phyloP scores from a whole-genome alignment of 2,113 vertebrate species.

The Lutjanus erythropterus region DNA sequence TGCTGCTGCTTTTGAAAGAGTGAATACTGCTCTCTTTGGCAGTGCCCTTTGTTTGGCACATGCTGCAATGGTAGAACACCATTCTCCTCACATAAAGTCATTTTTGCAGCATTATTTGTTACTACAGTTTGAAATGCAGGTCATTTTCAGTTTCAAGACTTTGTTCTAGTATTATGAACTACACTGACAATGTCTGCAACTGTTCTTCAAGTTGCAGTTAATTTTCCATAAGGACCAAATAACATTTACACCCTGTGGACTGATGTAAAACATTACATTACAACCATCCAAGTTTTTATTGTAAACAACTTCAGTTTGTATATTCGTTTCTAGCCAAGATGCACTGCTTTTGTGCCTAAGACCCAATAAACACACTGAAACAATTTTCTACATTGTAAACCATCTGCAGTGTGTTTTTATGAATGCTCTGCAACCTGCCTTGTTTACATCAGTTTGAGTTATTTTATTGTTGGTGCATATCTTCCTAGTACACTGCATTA shows the following conservation, averaged over 20 bases:
- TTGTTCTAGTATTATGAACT: background rate
- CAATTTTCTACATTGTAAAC: background rate
- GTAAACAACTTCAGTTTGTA: background rate
- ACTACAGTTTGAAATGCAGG: too few species aligned
- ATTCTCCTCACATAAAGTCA: too few species aligned
- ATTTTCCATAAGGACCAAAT: background rate
- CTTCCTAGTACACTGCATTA: background rate
- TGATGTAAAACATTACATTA: background rate
- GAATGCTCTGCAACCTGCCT: background rate
- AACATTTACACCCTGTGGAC: background rate
- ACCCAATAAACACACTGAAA: background rate
- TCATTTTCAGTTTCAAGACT: too few species aligned
- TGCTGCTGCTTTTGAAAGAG: too few species aligned
- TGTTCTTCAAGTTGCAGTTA: background rate
- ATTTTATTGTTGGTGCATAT: background rate
- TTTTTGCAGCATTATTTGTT: too few species aligned
- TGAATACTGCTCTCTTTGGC: background rate
- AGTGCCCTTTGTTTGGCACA: background rate
- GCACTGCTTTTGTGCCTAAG: background rate
- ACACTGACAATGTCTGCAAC: background rate
- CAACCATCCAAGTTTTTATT: background rate
- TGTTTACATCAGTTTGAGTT: background rate
- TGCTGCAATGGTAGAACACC: fast-evolving
- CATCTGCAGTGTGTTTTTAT: background rate
- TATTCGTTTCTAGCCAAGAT: background rate